Conservation (phyloP, 2,113 vertebrate species). For the Peromyscus maniculatus region DNA sequence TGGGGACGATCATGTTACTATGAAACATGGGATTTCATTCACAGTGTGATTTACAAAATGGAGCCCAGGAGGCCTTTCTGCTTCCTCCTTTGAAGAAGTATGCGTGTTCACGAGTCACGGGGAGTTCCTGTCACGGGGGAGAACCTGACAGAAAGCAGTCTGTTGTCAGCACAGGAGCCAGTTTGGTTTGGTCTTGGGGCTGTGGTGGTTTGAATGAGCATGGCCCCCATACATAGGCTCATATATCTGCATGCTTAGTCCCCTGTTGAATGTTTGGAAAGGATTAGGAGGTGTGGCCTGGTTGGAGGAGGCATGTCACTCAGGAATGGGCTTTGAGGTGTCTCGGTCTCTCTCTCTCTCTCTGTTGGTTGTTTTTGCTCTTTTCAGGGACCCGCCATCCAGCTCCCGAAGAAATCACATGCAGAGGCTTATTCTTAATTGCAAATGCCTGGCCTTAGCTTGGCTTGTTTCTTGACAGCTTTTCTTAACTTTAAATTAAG, state of each 20-base stretch:
- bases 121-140: slow-evolving; percentile 33
- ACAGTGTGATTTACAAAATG: slow-evolving; percentile 66
- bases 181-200: background rate
- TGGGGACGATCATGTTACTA: slow-evolving; percentile 42
- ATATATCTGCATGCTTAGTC: background rate
- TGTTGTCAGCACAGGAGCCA: background rate
- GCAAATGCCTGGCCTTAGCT: too few species aligned
- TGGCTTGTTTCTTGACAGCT: too few species aligned
- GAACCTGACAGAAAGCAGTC: slow-evolving; percentile 50
- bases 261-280: background rate
- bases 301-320: background rate
- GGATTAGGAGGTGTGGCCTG: background rate
- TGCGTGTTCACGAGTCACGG: slow-evolving; percentile 39
- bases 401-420: too few species aligned
- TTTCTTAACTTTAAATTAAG: too few species aligned
- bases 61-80: slow-evolving; percentile 5
- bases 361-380: too few species aligned
- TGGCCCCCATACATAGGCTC: too few species aligned
- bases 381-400: too few species aligned
- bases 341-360: too few species aligned
- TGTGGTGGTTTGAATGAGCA: background rate
- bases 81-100: slow-evolving; percentile 7
- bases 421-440: too few species aligned
- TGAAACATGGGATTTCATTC: slow-evolving; percentile 30
- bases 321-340: background rate